phyloP scores from a whole-genome alignment of 2,113 vertebrate species.

The Vicugna pacos region DNA sequence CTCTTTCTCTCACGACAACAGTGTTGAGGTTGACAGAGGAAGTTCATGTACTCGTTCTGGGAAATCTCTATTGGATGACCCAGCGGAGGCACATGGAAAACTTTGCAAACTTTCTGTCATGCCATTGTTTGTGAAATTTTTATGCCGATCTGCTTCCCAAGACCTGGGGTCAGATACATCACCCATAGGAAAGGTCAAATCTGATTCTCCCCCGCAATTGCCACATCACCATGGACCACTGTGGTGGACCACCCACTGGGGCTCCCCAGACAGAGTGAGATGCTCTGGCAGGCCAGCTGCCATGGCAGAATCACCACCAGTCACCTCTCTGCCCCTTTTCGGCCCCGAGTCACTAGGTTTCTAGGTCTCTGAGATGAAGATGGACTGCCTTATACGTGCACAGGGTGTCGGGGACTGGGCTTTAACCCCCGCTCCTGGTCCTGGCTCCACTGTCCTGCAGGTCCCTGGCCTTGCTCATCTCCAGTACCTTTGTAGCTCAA shows the following conservation, averaged over 20 bases:
- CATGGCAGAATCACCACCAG: neutral
- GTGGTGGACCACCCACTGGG: neutral
- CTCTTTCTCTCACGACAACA: slow-evolving; percentile 11
- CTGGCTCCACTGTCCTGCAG: neutral
- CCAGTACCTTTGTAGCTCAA: neutral
- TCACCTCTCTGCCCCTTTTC: neutral
- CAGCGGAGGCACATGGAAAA: neutral
- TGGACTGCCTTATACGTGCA: neutral
- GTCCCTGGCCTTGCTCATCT: neutral
- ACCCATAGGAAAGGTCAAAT: neutral
- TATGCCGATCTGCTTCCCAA: neutral
- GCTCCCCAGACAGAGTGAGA: neutral
- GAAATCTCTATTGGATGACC: neutral
- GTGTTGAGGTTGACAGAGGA: neutral
- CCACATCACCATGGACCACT: neutral
- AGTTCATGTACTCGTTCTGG: neutral
- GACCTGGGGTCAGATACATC: neutral
- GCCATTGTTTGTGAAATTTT: neutral
- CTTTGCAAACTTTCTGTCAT: neutral
- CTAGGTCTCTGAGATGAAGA: neutral
- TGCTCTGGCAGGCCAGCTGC: neutral
- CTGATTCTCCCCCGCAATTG: neutral
- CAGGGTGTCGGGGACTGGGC: neutral
- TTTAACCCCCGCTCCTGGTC: neutral
- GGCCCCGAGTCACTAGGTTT: neutral